A percentile compares a stretch with the other conserved stretches of the same genome.
phyloP scores from a whole-genome alignment of 2,888 invertebrate genomes.

The Thymelicus lineola region DNA sequence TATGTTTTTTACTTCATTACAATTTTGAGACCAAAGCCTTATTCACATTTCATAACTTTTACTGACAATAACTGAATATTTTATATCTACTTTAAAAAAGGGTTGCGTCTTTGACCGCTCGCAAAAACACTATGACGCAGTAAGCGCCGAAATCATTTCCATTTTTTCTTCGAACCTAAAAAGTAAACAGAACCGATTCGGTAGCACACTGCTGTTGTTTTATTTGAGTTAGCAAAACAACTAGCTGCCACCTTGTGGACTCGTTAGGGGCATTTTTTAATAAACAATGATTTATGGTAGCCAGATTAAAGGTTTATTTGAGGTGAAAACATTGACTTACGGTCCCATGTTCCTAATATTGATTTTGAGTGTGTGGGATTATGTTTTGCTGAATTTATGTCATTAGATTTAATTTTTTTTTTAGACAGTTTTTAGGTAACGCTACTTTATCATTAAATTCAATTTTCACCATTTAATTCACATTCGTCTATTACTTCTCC shows the following conservation, averaged over 20 bases:
- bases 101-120: constrained; percentile 38
- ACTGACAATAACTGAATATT: constrained; percentile 24
- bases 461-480: too few relatives aligned
- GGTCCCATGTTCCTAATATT: not conserved
- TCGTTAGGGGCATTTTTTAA: constrained; percentile 61
- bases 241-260: constrained; percentile 63
- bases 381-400: not conserved
- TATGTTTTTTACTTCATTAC: too few relatives aligned
- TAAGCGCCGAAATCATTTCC: constrained; percentile 54
- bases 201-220: constrained; percentile 69
- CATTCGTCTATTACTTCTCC: too few relatives aligned
- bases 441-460: too few relatives aligned
- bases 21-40: too few relatives aligned
- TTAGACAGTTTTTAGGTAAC: not conserved
- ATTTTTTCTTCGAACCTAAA: constrained; percentile 62
- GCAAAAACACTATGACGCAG: constrained; percentile 51
- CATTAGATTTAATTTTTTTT: not conserved
- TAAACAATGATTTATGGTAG: constrained; percentile 67
- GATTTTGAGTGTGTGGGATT: not conserved
- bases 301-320: constrained; percentile 11
- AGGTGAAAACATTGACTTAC: not conserved
- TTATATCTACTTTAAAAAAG: constrained; percentile 26
- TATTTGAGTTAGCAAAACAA: constrained; percentile 63
- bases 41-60: constrained; percentile 38
- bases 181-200: constrained; percentile 64